Percentiles rank a stretch among this genome's conserved stretches.
phyloP scores from a whole-genome alignment of 2,113 vertebrate species.

The Chaetodon trifascialis region DNA sequence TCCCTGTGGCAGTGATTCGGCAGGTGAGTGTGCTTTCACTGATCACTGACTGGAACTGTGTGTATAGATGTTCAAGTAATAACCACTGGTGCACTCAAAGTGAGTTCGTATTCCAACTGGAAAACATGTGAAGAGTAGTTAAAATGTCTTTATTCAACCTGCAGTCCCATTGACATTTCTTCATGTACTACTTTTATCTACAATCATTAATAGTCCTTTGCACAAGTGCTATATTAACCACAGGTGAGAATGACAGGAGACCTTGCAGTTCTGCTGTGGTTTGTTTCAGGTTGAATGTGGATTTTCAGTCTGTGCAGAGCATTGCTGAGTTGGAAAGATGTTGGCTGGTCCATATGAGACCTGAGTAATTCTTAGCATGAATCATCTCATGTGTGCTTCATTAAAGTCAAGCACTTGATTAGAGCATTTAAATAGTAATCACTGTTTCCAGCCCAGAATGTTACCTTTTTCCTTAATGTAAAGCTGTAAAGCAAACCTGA shows the following conservation, averaged over 20 bases:
- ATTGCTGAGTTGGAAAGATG: neutral
- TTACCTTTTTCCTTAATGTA: neutral
- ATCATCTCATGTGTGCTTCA: neutral
- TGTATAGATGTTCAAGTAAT: neutral
- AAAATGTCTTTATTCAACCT: neutral
- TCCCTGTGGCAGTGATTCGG: slow-evolving; percentile 11
- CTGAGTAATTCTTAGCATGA: too few species aligned
- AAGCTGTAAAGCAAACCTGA: neutral
- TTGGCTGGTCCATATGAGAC: neutral
- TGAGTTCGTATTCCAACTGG: neutral
- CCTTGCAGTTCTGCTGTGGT: neutral
- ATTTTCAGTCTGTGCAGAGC: neutral
- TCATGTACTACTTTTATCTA: neutral
- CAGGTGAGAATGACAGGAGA: neutral
- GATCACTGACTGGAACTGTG: neutral
- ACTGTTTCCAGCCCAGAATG: neutral
- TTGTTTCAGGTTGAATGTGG: neutral
- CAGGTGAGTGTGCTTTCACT: slow-evolving; percentile 62
- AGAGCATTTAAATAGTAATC: neutral
- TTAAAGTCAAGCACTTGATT: neutral
- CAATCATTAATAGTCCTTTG: neutral
- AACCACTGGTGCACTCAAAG: neutral
- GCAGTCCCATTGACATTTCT: neutral
- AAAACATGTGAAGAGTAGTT: neutral
- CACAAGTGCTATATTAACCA: neutral